phyloP scores from a whole-genome alignment of 2,888 invertebrate genomes.

The Drosophila flavopinicola region DNA sequence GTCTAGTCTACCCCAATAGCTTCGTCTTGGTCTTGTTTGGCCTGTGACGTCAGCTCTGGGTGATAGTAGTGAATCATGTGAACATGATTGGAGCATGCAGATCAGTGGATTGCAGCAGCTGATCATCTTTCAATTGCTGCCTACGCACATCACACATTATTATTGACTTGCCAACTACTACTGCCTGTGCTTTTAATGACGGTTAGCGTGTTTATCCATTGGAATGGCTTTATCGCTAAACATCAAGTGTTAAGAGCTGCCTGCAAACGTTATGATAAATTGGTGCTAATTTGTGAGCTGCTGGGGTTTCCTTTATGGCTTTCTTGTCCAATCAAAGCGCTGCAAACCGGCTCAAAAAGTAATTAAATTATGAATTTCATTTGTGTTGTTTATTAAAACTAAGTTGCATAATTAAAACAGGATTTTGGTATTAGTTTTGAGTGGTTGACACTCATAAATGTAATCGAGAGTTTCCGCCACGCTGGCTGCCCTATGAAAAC shows the following conservation, averaged over 20 bases:
- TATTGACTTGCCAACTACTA: conserved; percentile 3
- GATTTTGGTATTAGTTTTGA: neutral
- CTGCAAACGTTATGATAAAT: conserved; percentile 27
- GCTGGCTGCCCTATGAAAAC: neutral
- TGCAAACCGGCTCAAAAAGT: conserved; percentile 21
- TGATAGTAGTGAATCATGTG: conserved; percentile 43
- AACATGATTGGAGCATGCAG: conserved; percentile 7
- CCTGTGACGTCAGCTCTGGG: conserved; percentile 47
- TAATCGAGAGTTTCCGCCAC: conserved; percentile 13
- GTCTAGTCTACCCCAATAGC: conserved; percentile 38
- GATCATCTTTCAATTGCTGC: conserved; percentile 14
- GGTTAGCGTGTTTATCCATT: conserved; percentile 19
- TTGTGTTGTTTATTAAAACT: conserved; percentile 18
- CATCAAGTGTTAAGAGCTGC: conserved; percentile 39
- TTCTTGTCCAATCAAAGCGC: conserved; percentile 6
- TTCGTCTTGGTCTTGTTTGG: conserved; percentile 15
- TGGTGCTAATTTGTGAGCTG: conserved; percentile 38
- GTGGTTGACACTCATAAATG: conserved; percentile 1
- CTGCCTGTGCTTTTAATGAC: conserved; percentile 9
- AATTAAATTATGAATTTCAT: conserved; percentile 30
- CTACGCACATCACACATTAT: conserved; percentile 47
- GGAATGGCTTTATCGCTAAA: conserved; percentile 13
- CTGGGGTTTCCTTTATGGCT: conserved; percentile 31
- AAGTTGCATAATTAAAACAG: conserved; percentile 28
- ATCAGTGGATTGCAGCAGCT: conserved; percentile 21